Evolutionary conservation across 1,140 invertebrate species (phyloP).

Genomic region (Chelonus insularis): DNA sequence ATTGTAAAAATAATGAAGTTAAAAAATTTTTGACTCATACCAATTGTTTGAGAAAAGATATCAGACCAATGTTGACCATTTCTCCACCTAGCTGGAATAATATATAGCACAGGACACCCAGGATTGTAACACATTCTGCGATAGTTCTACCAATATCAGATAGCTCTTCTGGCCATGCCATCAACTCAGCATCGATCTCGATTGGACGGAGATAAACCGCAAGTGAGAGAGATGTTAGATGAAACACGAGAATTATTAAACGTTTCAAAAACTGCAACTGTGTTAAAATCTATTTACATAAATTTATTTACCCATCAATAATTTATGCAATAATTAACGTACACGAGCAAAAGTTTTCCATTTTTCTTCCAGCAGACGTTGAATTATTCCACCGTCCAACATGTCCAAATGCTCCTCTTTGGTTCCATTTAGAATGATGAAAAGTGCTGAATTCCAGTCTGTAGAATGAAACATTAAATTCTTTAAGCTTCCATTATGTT

Average conservation of each 20-base stretch:
- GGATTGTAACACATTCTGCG: slow-evolving; percentile 78
- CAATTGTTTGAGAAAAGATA: slow-evolving; percentile 89
- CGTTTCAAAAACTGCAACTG: slow-evolving; percentile 85
- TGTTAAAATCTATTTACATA: slow-evolving; percentile 15
- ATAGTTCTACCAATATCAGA: slow-evolving; percentile 56
- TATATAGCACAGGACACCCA: slow-evolving; percentile 86
- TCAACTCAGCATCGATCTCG: slow-evolving; percentile 60
- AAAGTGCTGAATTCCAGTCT: slow-evolving; percentile 98
- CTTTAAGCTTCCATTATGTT: no score
- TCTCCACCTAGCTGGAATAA: slow-evolving; percentile 91
- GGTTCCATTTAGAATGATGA: slow-evolving; percentile 96
- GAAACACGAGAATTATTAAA: slow-evolving; percentile 81
- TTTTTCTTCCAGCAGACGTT: slow-evolving; percentile 95
- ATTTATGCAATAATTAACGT: slow-evolving; percentile 43
- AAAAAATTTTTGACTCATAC: slow-evolving; percentile 62
- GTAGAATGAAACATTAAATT: slow-evolving; percentile 56
- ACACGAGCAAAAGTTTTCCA: slow-evolving; percentile 98
- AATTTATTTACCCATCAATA: background rate
- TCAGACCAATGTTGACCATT: slow-evolving; percentile 89
- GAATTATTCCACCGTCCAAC: slow-evolving; percentile 97
- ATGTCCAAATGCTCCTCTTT: slow-evolving; percentile 98
- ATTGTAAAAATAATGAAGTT: background rate
- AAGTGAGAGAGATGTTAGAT: slow-evolving; percentile 84
- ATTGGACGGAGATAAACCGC: slow-evolving; percentile 86
- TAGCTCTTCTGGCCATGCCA: slow-evolving; percentile 62